These are phyloP conservation scores for Amblyornis subalaris DNA, from an alignment of 2,113 vertebrate species.

Conservation along the genomic window DNA sequence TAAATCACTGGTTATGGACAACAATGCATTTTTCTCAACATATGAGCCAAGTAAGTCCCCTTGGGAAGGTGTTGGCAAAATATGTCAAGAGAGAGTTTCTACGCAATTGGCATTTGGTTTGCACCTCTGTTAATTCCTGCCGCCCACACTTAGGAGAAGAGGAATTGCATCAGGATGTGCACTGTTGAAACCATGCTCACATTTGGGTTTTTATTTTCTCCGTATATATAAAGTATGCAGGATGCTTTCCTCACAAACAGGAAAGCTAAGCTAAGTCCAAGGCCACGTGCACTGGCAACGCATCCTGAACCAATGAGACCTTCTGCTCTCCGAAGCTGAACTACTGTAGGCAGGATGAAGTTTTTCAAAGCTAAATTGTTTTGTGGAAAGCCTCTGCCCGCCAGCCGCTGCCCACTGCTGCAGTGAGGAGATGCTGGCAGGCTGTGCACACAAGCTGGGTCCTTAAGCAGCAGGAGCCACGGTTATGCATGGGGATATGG, in stretches of 20 bases:
- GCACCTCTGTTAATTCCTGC: neutral
- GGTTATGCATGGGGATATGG: fast-evolving
- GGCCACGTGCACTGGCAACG: neutral
- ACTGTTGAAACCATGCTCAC: neutral
- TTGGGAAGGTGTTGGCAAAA: neutral
- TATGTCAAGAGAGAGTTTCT: neutral
- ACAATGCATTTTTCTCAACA: neutral
- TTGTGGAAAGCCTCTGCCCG: neutral
- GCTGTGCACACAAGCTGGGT: neutral
- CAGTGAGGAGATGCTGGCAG: neutral
- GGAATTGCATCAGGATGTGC: neutral
- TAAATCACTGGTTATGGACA: neutral
- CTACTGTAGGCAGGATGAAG: neutral
- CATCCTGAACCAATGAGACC: neutral
- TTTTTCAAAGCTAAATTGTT: neutral
- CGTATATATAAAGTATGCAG: neutral
- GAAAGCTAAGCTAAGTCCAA: neutral
- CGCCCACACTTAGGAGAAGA: neutral
- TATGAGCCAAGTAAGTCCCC: neutral
- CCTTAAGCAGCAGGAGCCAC: neutral
- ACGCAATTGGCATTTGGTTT: neutral
- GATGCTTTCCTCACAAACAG: neutral
- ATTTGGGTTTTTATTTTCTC: neutral
- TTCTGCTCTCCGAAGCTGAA: neutral
- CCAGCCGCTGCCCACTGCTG: neutral